Evolutionary conservation across 2,888 invertebrate genomes (phyloP), one percentile per base, ranked within the genome.

Genomic region (Barypeithes pellucidus): DNA sequence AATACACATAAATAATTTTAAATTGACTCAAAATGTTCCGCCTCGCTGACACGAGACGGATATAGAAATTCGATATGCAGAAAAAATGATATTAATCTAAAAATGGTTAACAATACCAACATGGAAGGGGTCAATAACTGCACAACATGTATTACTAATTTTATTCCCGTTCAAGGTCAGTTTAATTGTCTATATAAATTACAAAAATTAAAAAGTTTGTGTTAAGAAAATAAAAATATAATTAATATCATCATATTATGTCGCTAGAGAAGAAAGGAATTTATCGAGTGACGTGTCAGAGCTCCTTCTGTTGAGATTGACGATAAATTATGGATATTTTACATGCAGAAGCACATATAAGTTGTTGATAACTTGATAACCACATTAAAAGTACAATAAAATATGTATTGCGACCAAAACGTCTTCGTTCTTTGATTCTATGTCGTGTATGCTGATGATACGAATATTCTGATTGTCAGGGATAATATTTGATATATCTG

Each of bases 121-220:
- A 29, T 33, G 36, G 45, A 61, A 45, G 45, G 39, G 61, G 43
- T 43, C 43, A 61, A 29, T 61, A 61, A 61, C 61, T 43, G 61
- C 20, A 41, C 20, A 60, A 41, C 41, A 61, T 61, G 24, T 43
- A 45, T 16, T 45, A 29, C 45, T 61, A 61, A 5, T 29, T 11
- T 20, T 18, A 18, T 47, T 47, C 7, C 20, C 39, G 67, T 54
- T 67, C 67, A 67, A 67, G 57, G 41, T 8, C 14, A 24, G 20
- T 57, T 54, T 45, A 29, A 22, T 67, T 52, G 29, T 14, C 14
- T 12, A 3, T 52, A 52, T 20, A 47, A 47, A 20, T 47, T 7
- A 20, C 29, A 50, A 29, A 52, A 52, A 52, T 22, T 52, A 14
- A 52, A 52, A 20, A 52, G 29, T 29, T 29, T 3, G 52, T 14